phyloP scores from a whole-genome alignment of 2,113 vertebrate genomes.

The Melanocharis versteri region DNA sequence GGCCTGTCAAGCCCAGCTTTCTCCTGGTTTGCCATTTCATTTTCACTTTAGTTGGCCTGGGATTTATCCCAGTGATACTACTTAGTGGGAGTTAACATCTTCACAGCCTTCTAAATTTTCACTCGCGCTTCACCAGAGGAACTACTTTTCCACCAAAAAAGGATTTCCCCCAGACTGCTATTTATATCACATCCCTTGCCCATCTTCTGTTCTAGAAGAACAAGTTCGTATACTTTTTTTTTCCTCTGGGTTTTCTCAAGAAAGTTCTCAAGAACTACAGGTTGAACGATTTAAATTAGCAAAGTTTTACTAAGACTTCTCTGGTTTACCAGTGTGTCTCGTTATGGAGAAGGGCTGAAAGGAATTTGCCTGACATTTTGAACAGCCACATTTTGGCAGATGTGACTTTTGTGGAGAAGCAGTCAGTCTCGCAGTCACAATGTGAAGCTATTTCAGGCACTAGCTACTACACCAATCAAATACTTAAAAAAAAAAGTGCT shows the following conservation, averaged over 20 bases:
- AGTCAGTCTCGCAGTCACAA: background rate
- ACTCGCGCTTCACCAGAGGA: background rate
- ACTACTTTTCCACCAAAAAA: background rate
- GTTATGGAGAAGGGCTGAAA: background rate
- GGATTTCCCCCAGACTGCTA: accelerated
- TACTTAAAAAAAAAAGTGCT: background rate
- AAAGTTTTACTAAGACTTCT: background rate
- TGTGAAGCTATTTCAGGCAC: background rate
- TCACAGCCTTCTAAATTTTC: background rate
- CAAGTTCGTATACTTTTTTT: background rate
- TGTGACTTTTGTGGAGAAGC: background rate
- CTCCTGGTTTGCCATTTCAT: background rate
- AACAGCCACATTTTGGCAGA: background rate
- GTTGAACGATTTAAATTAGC: background rate
- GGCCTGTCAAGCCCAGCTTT: background rate
- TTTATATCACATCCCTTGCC: background rate
- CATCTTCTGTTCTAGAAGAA: background rate
- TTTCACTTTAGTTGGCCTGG: background rate
- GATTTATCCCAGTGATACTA: background rate
- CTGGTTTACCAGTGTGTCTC: background rate
- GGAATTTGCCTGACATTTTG: background rate
- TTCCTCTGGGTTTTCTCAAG: background rate
- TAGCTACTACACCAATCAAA: background rate
- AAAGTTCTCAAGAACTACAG: background rate
- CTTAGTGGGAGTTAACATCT: background rate